Base-by-base conservation (phyloP, 92 coral and sea anemone species). In the Palythoa grandiflora region DNA sequence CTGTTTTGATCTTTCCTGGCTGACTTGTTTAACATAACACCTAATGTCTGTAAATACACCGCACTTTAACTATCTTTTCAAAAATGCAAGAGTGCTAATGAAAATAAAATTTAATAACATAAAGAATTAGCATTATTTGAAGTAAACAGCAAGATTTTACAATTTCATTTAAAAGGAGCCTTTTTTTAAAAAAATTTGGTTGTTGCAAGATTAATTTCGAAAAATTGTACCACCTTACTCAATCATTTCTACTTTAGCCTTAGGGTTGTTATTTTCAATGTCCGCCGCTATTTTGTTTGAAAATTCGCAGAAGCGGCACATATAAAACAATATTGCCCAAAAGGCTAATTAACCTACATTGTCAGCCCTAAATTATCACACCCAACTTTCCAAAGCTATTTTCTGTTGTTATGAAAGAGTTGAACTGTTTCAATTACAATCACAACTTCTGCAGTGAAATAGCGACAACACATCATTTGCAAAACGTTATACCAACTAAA, bases 391-490 rank as follows among this genome's bases (percentile, higher is more conserved):
- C 66, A 59, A 59, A 59, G 66, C 66, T 59, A 59, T 59, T 19
- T 59, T 59, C 19, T 59, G 16, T 59, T 59, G 66, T 59, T 59
- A 59, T 51, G 8, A 51, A 51, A 51, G 55, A 51, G 55, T 11
- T 51, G 55, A 51, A 51, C 55, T 51, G 55, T 51, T 51, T 51
- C 0, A 51, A 11, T 51, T 51, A 51, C 55, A 51, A 51, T 51
- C 74, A 70, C 74, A 70, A 70, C 74, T n/a, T 70, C 74, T 20
- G 14, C 35, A 70, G 74, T n/a, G 38, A 70, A 70, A 7, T 38
- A 70, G 14, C 38, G 14, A 20, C 13, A 13, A 70, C 74, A 70
- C 38, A 70, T 70, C 13, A 14, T 70, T 70, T 14, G 44, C 11
- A 70, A 14, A n/a, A 20, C 37, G 38, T 28, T 70, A 28, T 70